These are phyloP conservation scores for Onychorhynchus coronatus DNA, from an alignment of 2,113 vertebrate genomes.

Conservation along the genomic window DNA sequence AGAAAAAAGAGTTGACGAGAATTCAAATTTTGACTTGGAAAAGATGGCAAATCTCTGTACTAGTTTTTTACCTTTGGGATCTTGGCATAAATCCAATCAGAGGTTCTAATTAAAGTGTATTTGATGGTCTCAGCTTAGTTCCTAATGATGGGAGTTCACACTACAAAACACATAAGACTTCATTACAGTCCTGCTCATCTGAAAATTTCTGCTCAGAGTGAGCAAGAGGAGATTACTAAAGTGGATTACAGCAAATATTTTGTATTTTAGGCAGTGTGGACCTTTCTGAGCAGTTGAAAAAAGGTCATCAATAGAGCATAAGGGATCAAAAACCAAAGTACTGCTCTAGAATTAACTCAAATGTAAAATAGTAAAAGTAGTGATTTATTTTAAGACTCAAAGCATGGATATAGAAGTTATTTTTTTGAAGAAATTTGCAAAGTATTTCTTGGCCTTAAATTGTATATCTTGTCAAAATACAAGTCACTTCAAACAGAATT, in stretches of 20 bases:
- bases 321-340: neutral
- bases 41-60: neutral
- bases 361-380: neutral
- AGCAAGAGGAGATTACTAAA: neutral
- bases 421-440: neutral
- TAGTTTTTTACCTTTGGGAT: conserved; percentile 26
- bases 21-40: conserved; percentile 21
- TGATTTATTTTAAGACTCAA: neutral
- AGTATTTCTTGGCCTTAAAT: neutral
- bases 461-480: neutral
- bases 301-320: neutral
- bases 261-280: neutral
- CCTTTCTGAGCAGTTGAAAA: neutral
- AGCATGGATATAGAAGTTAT: neutral
- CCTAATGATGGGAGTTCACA: conserved; percentile 40
- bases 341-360: neutral
- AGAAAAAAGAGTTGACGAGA: neutral
- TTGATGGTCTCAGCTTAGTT: conserved; percentile 44
- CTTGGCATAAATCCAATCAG: conserved; percentile 47
- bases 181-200: neutral
- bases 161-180: conserved; percentile 34
- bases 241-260: neutral
- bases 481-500: neutral
- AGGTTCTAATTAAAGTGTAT: conserved; percentile 57
- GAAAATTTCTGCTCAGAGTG: conserved; percentile 1